Evolutionary conservation across 2,888 invertebrate genomes (phyloP), one percentile per base, ranked within the genome.

Genomic region (Plutella xylostella): DNA sequence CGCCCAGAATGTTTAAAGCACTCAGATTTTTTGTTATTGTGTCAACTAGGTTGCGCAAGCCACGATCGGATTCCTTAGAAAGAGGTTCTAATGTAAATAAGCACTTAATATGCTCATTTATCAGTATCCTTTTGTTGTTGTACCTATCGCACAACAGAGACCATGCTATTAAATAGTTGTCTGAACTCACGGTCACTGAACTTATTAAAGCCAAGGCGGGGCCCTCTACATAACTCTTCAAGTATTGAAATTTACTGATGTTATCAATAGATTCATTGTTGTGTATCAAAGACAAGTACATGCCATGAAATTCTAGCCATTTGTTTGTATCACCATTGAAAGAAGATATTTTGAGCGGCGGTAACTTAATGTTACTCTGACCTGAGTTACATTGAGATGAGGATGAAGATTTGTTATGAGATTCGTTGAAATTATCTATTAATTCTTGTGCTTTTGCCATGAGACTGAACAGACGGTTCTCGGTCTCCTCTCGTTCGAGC

Each of bases 21-120:
- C 56, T 51, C 14, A 56, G 42, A 28, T 55, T 55, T 39, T 56
- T 52, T 7, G 48, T 51, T 1, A 52, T 50, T 22, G 52, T 47
- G 35, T 56, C 56, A 0, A 56, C 50, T 3, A 56, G 42, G 37
- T 47, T 49, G 15, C 54, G 46, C 6, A 56, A 28, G 0, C 51
- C 48, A 7, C 33, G 48, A 35, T 15, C 17, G 9, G 35, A 35
- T 35, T 35, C 35, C 5, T 18, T 17, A 11, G 17, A 18, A 7
- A 15, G 17, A 11, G 18, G 18, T 7, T 35, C 35, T 17, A 35
- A 9, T 17, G 11, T 35, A 12, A 35, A 12, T 18, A 35, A 39
- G 46, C 18, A 35, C 17, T 17, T 48, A n/a, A 53, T 30, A 46
- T 56, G 54, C 37, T 54, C 45, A 42, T 54, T 51, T n/a, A 48